Percentiles rank a stretch among this genome's conserved stretches.
These are phyloP conservation scores for Drosophila bunnanda DNA, from an alignment of 2,888 invertebrate species.

Conservation along the genomic window DNA sequence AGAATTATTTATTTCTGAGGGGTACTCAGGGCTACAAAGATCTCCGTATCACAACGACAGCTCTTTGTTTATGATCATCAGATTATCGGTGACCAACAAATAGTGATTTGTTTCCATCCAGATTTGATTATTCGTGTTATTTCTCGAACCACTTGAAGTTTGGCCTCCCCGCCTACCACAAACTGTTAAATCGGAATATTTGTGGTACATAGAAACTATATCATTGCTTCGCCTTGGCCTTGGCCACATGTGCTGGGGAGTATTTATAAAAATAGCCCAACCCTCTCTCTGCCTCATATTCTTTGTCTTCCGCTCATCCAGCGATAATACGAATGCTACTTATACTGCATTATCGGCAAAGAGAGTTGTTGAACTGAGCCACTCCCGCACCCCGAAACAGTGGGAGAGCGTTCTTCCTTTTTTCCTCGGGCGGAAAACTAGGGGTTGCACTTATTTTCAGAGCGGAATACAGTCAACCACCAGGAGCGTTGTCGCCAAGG, in stretches of 20 bases:
- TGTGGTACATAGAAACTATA: neutral
- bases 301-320: slow-evolving; percentile 12
- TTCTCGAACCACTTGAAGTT: slow-evolving; percentile 18
- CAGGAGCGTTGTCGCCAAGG: slow-evolving; percentile 9
- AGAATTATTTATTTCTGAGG: neutral
- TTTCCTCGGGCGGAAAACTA: slow-evolving; percentile 11
- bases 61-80: slow-evolving; percentile 16
- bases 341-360: slow-evolving; percentile 14
- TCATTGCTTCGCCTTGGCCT: slow-evolving; percentile 28
- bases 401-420: slow-evolving; percentile 25
- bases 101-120: slow-evolving; percentile 38
- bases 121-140: slow-evolving; percentile 3
- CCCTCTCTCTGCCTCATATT: slow-evolving; percentile 3
- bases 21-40: neutral
- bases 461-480: slow-evolving; percentile 22
- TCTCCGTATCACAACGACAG: neutral
- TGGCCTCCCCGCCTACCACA: neutral
- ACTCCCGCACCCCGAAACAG: slow-evolving; percentile 17
- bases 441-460: slow-evolving; percentile 47
- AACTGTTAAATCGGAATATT: neutral
- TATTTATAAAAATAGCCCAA: slow-evolving; percentile 29
- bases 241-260: slow-evolving; percentile 32
- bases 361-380: slow-evolving; percentile 13
- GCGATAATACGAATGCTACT: slow-evolving; percentile 11
- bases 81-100: slow-evolving; percentile 12